Base-by-base conservation (phyloP, 2,113 vertebrate species). In the Neolamprologus kungweensis region DNA sequence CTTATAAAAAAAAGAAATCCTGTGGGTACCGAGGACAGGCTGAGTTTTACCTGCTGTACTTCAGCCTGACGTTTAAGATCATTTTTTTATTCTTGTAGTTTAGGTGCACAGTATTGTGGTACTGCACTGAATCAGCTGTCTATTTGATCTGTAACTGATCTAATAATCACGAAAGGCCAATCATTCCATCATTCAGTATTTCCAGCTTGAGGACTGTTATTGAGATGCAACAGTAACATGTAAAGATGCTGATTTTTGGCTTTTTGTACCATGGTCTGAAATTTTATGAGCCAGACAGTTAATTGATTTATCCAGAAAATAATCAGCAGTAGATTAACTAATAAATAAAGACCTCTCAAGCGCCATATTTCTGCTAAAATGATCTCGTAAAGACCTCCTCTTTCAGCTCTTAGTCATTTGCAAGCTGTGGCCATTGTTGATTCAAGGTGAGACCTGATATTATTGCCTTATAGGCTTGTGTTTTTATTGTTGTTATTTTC, bases 401-500 rank as follows among this genome's bases (percentile, higher is more conserved):
- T 79, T 78, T 68, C 21, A 9, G 21, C 68, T 85, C 86, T 82
- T 78, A 92, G 87, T 80, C 92, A 92, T 94, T 93, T 95, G 87
- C 95, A 95, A 91, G 90, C 89, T 93, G 93, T 92, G 87, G 85
- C 88, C 89, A 89, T 93, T 94, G 94, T 95, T 95, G 94, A 95
- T 94, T 95, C 90, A 95, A 94, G 94, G 93, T 93, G 91, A 93
- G 92, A 94, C 92, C 91, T 85, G 93, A 92, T 94, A 95, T 95
- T 93, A 95, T 93, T 93, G 93, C 90, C 85, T 87, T 90, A 86
- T 90, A 93, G 94, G 90, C 94, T 90, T 82, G 87, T 92, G 92
- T 94, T 96, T 96, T 96, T 96, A 96, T 96, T 95, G 95, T 95
- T 96, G 94, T 96, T 96, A 95, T 95, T 96, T 94, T 96, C 94